Percentiles rank a stretch among this genome's conserved stretches.
These are phyloP conservation scores for Maniola jurtina DNA, from an alignment of 1,140 invertebrate genomes.

Conservation along the genomic window DNA sequence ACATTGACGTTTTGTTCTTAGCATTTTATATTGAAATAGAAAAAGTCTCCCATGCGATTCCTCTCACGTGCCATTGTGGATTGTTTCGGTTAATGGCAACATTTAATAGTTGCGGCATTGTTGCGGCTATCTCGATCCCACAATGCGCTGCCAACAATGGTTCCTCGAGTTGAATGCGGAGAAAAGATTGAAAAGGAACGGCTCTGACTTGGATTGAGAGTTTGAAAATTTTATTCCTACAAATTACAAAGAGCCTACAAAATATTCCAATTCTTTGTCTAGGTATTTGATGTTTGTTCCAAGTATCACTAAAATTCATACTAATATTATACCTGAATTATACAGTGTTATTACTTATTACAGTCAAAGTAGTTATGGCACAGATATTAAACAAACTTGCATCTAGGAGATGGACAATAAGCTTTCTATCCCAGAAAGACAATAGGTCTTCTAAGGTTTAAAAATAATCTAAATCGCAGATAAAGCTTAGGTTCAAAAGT, in stretches of 20 bases:
- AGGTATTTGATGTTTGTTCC: no score
- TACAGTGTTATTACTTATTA: no score
- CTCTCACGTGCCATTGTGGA: conserved; percentile 68
- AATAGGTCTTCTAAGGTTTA: no score
- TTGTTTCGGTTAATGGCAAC: conserved; percentile 61
- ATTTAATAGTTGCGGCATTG: conserved; percentile 64
- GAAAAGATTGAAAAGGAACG: conserved; percentile 35
- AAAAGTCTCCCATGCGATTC: conserved; percentile 64
- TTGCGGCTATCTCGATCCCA: conserved; percentile 57
- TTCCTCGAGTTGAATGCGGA: conserved; percentile 26
- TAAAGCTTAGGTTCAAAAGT: no score
- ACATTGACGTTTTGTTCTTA: conserved; percentile 32
- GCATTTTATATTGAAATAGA: conserved; percentile 49
- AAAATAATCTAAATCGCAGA: no score
- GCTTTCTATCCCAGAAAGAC: no score
- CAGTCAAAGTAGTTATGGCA: no score
- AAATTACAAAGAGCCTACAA: neutral
- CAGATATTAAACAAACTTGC: no score
- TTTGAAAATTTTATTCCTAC: conserved; percentile 14
- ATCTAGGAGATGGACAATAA: no score
- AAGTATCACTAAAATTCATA: no score
- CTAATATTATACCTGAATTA: no score
- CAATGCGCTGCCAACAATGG: conserved; percentile 40
- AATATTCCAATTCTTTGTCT: no score
- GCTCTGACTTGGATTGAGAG: conserved; percentile 22